Base-by-base conservation (phyloP, 2,888 invertebrate species). In the Gasteruption jaculator region DNA sequence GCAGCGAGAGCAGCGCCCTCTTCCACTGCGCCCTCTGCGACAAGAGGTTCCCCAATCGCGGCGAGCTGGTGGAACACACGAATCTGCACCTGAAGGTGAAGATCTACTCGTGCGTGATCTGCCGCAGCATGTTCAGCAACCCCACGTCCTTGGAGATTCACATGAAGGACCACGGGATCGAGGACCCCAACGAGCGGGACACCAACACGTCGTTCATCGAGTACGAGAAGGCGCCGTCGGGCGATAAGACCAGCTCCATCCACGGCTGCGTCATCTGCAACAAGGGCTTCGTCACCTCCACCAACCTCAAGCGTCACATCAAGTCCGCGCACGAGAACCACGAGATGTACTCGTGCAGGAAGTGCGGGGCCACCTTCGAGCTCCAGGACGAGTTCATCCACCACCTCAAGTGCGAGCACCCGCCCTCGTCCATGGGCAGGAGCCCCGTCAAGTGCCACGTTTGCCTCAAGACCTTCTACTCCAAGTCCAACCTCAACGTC, bases 71-170 rank as follows among this genome's bases (percentile, higher is more conserved):
- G 0, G 81, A 83, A 55, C 84, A 84, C 56, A 76, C 81, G 46
- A 81, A 79, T 55, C 76, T 79, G 4, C 83, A 84, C 61, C 71
- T 83, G 48, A 78, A 82, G 52, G 75, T 82, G 2, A 83, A 83
- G 54, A 64, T 83, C 34, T 83, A 80, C 48, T 77, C 79, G 1
- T 80, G 80, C 51, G 77, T 74, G 15, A 65, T 78, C 16, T 80
- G 80, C 46, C 64, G 75, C 2, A 77, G 78, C 48, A 79, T 78
- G 24, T 80, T 80, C 57, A 78, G 81, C 52, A 82, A 82, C 35
- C 78, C 82, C 0, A 77, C 79, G 5, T 57, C 63, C 1, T 43
- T 71, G 5, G 68, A 67, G 33, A 48, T 57, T 2, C 71, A 71
- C 16, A 71, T 70, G 64, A 63, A 57, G n/a, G 67, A 64, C 12